Conservation (phyloP, 2,888 invertebrate species). For the Linnaemya tessellans region DNA sequence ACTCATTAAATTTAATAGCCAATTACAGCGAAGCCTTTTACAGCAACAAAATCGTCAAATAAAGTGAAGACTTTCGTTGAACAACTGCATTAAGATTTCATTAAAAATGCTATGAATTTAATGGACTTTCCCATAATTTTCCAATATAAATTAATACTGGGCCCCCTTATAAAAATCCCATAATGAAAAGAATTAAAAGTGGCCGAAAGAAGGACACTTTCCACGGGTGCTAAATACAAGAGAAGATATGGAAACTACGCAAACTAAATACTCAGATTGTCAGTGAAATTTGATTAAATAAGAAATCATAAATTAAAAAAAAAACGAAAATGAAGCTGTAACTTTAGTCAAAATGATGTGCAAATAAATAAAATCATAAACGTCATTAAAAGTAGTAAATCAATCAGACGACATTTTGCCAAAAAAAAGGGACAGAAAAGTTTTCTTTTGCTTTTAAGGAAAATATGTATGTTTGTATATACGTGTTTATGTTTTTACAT, state of each 20-base stretch:
- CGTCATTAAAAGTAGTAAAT: slow-evolving; percentile 59
- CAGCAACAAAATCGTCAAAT: neutral
- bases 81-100: slow-evolving; percentile 54
- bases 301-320: slow-evolving; percentile 15
- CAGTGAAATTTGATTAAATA: slow-evolving; percentile 2
- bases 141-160: neutral
- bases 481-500: too few species aligned
- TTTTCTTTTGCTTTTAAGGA: neutral
- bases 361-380: slow-evolving; percentile 45
- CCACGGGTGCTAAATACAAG: neutral
- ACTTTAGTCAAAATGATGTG: slow-evolving; percentile 34
- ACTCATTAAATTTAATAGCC: slow-evolving; percentile 10
- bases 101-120: slow-evolving; percentile 12
- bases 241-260: neutral
- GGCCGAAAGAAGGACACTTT: neutral
- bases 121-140: slow-evolving; percentile 42
- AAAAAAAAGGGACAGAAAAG: neutral
- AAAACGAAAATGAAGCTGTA: slow-evolving; percentile 54
- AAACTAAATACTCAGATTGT: neutral
- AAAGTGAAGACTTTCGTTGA: neutral
- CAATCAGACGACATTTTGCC: slow-evolving; percentile 60
- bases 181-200: slow-evolving; percentile 2
- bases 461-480: neutral
- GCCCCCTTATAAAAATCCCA: neutral
- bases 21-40: slow-evolving; percentile 39